These are phyloP conservation scores for Gobiocypris rarus DNA, from an alignment of 2,113 vertebrate genomes.

Conservation along the genomic window DNA sequence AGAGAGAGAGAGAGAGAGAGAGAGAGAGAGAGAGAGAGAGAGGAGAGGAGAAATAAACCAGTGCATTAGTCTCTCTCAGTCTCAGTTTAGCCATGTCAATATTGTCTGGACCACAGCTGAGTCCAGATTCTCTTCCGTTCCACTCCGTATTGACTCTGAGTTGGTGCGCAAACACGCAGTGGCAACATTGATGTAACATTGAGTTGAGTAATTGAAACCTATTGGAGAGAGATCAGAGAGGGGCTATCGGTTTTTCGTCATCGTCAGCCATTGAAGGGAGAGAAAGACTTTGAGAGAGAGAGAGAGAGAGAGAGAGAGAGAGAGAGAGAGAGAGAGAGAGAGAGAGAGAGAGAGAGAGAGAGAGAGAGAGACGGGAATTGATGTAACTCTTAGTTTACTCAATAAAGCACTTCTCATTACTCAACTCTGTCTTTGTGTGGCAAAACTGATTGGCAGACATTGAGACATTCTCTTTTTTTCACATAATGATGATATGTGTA, in stretches of 20 bases:
- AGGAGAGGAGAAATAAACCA: constrained; percentile 12
- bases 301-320: background rate
- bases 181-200: constrained; percentile 51
- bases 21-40: background rate
- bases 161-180: constrained; percentile 36
- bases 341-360: constrained; percentile 18
- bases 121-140: constrained; percentile 39
- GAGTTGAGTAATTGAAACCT: constrained; percentile 50
- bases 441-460: constrained; percentile 14
- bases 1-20: background rate
- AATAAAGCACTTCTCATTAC: constrained; percentile 28
- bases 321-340: background rate
- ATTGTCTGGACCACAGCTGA: constrained; percentile 52
- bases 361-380: background rate
- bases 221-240: constrained; percentile 21
- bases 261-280: constrained; percentile 3
- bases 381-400: constrained; percentile 24
- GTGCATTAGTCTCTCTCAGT: constrained; percentile 53
- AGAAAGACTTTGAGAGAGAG: constrained; percentile 4
- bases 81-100: constrained; percentile 51
- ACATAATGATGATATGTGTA: background rate
- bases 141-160: constrained; percentile 49
- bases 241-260: constrained; percentile 19
- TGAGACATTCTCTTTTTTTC: background rate
- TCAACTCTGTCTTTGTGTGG: background rate